Evolutionary conservation across 2,797 vertebrate genomes (phyloP).

Genomic region (Sylvia borin): DNA sequence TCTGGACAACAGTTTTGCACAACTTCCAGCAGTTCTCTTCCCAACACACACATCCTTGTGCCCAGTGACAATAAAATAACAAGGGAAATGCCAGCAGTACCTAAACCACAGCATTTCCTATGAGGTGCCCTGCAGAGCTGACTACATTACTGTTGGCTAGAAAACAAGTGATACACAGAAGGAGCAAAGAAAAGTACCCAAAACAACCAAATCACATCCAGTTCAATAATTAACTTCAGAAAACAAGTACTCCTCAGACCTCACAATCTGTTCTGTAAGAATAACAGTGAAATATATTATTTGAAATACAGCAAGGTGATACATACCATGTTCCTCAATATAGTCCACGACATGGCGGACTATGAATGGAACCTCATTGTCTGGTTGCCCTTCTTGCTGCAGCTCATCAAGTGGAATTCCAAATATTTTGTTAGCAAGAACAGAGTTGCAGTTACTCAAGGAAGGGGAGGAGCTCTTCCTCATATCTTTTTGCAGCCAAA

Average conservation of each 20-base stretch:
- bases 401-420: constrained; percentile 96
- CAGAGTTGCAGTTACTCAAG: constrained; percentile 91
- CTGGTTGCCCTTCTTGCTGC: constrained; percentile 89
- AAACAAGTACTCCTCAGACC: neutral
- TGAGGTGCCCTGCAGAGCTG: neutral
- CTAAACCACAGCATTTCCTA: neutral
- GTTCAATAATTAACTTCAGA: neutral
- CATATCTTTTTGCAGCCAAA: constrained; percentile 93
- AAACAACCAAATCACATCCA: neutral
- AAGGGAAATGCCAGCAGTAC: neutral
- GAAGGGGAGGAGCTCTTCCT: constrained; percentile 98
- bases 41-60: neutral
- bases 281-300: neutral
- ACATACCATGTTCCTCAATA: constrained; percentile 97
- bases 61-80: neutral
- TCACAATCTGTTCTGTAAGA: neutral
- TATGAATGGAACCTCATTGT: constrained; percentile 93
- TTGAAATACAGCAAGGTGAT: constrained; percentile 29
- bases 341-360: constrained; percentile 97
- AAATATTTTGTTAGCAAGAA: constrained; percentile 92
- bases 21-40: neutral
- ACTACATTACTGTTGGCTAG: neutral
- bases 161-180: neutral
- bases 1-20: neutral
- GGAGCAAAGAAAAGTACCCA: neutral